Conservation (phyloP, 2,888 invertebrate genomes). For the Eupithecia tripunctaria region DNA sequence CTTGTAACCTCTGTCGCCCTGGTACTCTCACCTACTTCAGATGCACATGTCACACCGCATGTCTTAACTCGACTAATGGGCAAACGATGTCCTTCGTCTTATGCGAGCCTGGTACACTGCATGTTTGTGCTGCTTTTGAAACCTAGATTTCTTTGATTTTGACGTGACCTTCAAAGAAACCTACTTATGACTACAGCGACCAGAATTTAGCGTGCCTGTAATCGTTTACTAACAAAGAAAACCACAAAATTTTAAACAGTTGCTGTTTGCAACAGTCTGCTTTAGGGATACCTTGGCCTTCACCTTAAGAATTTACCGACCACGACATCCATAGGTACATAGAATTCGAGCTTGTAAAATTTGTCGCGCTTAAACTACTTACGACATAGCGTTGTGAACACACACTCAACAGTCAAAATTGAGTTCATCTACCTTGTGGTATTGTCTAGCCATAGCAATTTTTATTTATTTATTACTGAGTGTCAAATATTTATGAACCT, state of each 20-base stretch:
- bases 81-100: slow-evolving; percentile 52
- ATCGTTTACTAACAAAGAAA: too few relatives aligned
- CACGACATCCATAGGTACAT: too few relatives aligned
- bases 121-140: slow-evolving; percentile 34
- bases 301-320: too few relatives aligned
- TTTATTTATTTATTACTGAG: not conserved
- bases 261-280: too few relatives aligned
- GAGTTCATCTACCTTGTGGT: too few relatives aligned
- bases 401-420: too few relatives aligned
- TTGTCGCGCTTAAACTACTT: too few relatives aligned
- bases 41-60: slow-evolving; percentile 41
- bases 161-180: slow-evolving; percentile 9
- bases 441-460: not conserved
- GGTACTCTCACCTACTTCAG: slow-evolving; percentile 51
- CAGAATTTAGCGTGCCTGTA: too few relatives aligned
- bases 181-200: not conserved
- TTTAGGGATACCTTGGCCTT: too few relatives aligned
- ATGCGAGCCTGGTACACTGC: slow-evolving; percentile 44
- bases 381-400: too few relatives aligned
- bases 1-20: slow-evolving; percentile 53
- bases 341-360: too few relatives aligned
- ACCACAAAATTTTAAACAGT: too few relatives aligned
- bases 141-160: slow-evolving; percentile 23
- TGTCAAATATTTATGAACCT: not conserved
- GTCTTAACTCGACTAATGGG: slow-evolving; percentile 52